Percentiles rank a stretch among this genome's conserved stretches.
These are phyloP conservation scores for Oedothorax gibbosus DNA, from an alignment of 1,140 invertebrate genomes.

Conservation along the genomic window DNA sequence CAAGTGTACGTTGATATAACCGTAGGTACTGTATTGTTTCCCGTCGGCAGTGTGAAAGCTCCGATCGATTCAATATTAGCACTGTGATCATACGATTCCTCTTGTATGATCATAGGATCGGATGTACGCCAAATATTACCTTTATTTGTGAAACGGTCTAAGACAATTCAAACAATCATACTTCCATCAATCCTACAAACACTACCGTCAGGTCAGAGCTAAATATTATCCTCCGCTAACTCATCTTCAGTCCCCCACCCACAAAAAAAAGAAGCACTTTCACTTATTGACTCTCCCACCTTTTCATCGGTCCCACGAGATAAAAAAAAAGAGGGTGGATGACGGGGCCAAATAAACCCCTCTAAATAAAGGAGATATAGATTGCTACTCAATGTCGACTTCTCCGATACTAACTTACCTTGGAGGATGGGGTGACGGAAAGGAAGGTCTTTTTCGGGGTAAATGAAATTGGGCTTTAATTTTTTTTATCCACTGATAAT, in stretches of 20 bases:
- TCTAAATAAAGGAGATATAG: conserved; percentile 49
- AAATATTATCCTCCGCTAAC: conserved; percentile 30
- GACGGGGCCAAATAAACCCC: conserved; percentile 50
- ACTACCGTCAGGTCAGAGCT: background rate
- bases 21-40: too few species aligned
- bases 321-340: conserved; percentile 12
- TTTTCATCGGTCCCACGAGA: conserved; percentile 53
- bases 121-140: too few species aligned
- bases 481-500: too few species aligned
- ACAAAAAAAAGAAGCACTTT: conserved; percentile 48
- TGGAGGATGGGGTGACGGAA: conserved; percentile 1
- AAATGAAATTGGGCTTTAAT: too few species aligned
- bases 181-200: too few species aligned
- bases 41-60: too few species aligned
- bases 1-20: too few species aligned
- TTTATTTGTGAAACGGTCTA: too few species aligned
- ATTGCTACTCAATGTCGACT: conserved; percentile 17
- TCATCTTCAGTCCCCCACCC: conserved; percentile 15
- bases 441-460: background rate
- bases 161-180: too few species aligned
- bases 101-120: too few species aligned
- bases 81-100: too few species aligned
- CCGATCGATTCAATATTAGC: too few species aligned
- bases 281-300: conserved; percentile 57
- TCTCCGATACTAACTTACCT: conserved; percentile 15